phyloP scores from a whole-genome alignment of 2,113 vertebrate species.

The Callipepla squamata region DNA sequence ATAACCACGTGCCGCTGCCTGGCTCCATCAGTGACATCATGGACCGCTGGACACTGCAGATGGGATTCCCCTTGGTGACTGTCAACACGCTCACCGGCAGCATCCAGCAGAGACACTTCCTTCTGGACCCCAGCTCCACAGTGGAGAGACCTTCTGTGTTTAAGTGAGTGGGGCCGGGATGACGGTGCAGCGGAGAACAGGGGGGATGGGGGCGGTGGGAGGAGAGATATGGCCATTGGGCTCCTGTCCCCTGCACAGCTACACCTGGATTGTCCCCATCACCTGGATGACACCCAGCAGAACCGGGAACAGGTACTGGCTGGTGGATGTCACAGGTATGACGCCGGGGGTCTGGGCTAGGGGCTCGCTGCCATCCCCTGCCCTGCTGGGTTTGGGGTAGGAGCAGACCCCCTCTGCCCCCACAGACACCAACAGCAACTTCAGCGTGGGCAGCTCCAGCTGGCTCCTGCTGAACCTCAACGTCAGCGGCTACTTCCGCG shows the following conservation, averaged over 20 bases:
- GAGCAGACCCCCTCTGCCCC: not conserved
- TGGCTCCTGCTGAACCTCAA: constrained; percentile 89
- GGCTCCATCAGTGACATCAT: constrained; percentile 72
- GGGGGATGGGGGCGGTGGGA: too few species aligned
- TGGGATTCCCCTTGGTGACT: constrained; percentile 91
- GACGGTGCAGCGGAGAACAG: rapidly evolving
- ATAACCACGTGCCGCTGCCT: not conserved
- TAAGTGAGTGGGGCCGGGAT: constrained; percentile 70
- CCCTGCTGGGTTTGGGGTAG: rapidly evolving
- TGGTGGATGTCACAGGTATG: constrained; percentile 61
- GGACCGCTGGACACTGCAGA: constrained; percentile 93
- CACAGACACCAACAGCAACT: rapidly evolving
- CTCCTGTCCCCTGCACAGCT: constrained; percentile 73
- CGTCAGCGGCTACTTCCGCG: constrained; percentile 87
- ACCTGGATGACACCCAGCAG: constrained; percentile 25
- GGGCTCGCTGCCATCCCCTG: not conserved
- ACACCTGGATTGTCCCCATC: constrained; percentile 87
- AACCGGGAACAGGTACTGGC: not conserved
- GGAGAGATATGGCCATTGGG: not conserved
- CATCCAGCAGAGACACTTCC: constrained; percentile 85
- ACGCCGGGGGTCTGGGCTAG: rapidly evolving
- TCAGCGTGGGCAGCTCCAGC: rapidly evolving
- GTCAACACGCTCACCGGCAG: constrained; percentile 72
- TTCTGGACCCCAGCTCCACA: constrained; percentile 76
- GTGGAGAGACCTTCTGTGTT: constrained; percentile 77